phyloP scores from a whole-genome alignment of 2,797 vertebrate species.

The Myiotriccus ornatus region DNA sequence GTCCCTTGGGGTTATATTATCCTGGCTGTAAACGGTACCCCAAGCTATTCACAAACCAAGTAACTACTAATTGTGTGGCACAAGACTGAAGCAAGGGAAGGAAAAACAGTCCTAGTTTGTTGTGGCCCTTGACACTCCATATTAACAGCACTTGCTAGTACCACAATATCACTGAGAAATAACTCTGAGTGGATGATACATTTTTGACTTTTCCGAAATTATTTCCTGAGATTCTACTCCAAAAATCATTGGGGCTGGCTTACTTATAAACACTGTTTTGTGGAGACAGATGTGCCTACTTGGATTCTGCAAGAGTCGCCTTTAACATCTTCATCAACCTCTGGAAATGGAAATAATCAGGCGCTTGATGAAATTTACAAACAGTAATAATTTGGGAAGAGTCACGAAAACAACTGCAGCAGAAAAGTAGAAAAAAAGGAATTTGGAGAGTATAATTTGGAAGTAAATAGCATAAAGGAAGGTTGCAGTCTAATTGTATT shows the following conservation, averaged over 20 bases:
- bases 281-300: conserved; percentile 41
- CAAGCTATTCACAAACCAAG: neutral
- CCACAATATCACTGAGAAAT: neutral
- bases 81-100: neutral
- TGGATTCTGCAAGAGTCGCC: neutral
- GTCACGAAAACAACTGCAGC: neutral
- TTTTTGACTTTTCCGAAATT: conserved; percentile 33
- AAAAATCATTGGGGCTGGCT: neutral
- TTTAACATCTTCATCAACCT: conserved; percentile 26
- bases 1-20: neutral
- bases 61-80: neutral
- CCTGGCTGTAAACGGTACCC: neutral
- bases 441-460: neutral
- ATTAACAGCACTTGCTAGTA: neutral
- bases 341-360: conserved; percentile 51
- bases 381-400: conserved; percentile 46
- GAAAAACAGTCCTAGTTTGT: neutral
- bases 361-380: conserved; percentile 10
- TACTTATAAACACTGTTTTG: conserved; percentile 43
- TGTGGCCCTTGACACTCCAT: neutral
- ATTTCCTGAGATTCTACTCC: conserved; percentile 37
- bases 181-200: neutral
- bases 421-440: conserved; percentile 22
- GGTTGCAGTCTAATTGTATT: neutral
- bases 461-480: neutral